Conservation (phyloP, 1,140 invertebrate genomes). For the Drosophila subobscura region DNA sequence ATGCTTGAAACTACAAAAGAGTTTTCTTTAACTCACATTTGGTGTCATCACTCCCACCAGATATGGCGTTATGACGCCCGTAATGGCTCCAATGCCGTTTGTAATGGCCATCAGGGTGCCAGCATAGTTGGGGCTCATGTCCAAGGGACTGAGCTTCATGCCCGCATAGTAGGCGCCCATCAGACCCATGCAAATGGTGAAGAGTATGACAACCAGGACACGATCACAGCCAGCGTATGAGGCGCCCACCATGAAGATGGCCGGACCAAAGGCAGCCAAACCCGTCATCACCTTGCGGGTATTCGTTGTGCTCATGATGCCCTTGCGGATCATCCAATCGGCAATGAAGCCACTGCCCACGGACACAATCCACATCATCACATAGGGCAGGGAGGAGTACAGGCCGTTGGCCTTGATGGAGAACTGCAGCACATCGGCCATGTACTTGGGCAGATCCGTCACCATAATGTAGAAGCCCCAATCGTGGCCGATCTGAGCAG, state of each 20-base stretch:
- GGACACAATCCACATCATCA: conserved; percentile 90
- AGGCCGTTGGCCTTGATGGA: conserved; percentile 89
- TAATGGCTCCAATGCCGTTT: conserved; percentile 92
- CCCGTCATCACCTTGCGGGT: conserved; percentile 90
- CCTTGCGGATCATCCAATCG: conserved; percentile 87
- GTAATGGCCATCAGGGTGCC: conserved; percentile 93
- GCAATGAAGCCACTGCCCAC: conserved; percentile 87
- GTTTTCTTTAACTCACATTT: conserved; percentile 85
- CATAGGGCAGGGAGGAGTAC: conserved; percentile 88
- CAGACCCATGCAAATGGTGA: conserved; percentile 89
- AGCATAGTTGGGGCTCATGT: conserved; percentile 92
- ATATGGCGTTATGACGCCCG: conserved; percentile 91
- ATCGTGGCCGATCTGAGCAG: conserved; percentile 92
- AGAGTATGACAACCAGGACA: conserved; percentile 86
- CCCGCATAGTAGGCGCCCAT: conserved; percentile 91
- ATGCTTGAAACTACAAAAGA: conserved; percentile 2
- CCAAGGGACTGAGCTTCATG: conserved; percentile 92
- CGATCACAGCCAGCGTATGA: conserved; percentile 91
- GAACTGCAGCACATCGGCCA: conserved; percentile 94
- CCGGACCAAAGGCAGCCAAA: conserved; percentile 88
- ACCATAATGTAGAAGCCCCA: conserved; percentile 98
- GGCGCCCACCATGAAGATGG: conserved; percentile 91
- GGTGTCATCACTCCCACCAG: conserved; percentile 90
- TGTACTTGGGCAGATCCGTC: conserved; percentile 96
- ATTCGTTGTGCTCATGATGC: conserved; percentile 86